Evolutionary conservation across 1,140 invertebrate genomes (phyloP), one percentile per base, ranked within the genome.

Genomic region (Drosophila sulfurigaster): DNA sequence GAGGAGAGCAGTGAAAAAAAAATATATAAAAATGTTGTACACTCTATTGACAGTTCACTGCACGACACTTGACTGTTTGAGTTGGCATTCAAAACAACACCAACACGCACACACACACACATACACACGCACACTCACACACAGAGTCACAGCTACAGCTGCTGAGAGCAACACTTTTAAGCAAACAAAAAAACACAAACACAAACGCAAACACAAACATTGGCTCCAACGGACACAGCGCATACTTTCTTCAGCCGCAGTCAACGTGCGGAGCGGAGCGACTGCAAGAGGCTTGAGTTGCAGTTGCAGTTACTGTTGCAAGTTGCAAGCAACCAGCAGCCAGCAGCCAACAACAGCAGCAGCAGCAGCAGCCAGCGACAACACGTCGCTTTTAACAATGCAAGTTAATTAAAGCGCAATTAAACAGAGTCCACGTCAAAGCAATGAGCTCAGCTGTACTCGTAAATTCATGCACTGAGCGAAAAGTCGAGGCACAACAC

Each of bases 1-100:
- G 20, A 25, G 20, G 20, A 25, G 20, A 25, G 20, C 20, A 25
- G 20, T 25, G 20, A 3, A 25, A 25, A 25, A 25, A 25, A 25
- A 4, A 25, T 25, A 25, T 25, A 25, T 25, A 69, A 79, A 64
- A 78, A 69, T 78, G 82, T 79, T 85, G 85, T 85, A 85, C 81
- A 85, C 85, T 89, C 85, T 89, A 88, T 88, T 88, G 85, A 88
- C 85, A 88, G 85, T 88, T 88, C 85, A 88, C 85, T 89, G 85
- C 85, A 88, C 85, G 85, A 85, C 85, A 88, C 85, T 88, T 88
- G 85, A 88, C 85, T 88, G 85, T 89, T 88, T 88, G 85, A 89
- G 85, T 88, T 88, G 85, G 85, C 85, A 89, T 89, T 89, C 83
- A 88, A 88, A 88, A 78, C 81, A 89, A 75, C 73, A 74, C 73